These are phyloP conservation scores for Cecropterus lyciades DNA, from an alignment of 1,140 invertebrate species.

Conservation along the genomic window DNA sequence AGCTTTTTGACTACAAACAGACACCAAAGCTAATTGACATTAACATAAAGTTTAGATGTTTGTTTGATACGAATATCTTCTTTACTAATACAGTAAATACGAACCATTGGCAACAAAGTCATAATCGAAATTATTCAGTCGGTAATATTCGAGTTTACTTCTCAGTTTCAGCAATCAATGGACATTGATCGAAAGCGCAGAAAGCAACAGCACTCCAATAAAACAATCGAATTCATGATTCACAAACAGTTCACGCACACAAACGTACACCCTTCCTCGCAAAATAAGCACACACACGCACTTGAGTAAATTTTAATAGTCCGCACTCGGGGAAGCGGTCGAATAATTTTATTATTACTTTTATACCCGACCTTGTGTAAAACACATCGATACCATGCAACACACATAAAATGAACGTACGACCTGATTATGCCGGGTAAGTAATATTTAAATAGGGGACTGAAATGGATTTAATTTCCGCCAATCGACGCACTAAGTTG, in stretches of 20 bases:
- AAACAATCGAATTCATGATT: slow-evolving; percentile 61
- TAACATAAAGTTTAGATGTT: too few relatives aligned
- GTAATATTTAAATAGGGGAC: slow-evolving; percentile 41
- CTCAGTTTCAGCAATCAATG: slow-evolving; percentile 43
- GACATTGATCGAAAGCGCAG: slow-evolving; percentile 50
- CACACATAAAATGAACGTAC: slow-evolving; percentile 31
- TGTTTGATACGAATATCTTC: too few relatives aligned
- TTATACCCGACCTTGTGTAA: slow-evolving; percentile 31
- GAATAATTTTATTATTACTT: slow-evolving; percentile 35
- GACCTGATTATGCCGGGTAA: slow-evolving; percentile 43
- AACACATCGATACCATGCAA: slow-evolving; percentile 21
- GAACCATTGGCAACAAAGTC: too few relatives aligned
- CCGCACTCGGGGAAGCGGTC: slow-evolving; percentile 39
- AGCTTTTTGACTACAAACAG: too few relatives aligned
- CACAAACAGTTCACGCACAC: slow-evolving; percentile 42
- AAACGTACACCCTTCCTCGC: neutral
- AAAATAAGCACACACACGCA: slow-evolving; percentile 24
- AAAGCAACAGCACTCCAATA: slow-evolving; percentile 44
- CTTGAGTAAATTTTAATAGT: slow-evolving; percentile 15
- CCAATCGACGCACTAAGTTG: slow-evolving; percentile 14
- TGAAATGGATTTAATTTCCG: slow-evolving; percentile 50
- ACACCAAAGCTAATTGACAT: too few relatives aligned
- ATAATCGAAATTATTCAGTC: too few relatives aligned
- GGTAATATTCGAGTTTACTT: slow-evolving; percentile 6
- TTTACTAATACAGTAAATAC: too few relatives aligned